These are phyloP conservation scores for Oophaga sylvatica DNA, from an alignment of 2,797 vertebrate genomes.

Conservation along the genomic window DNA sequence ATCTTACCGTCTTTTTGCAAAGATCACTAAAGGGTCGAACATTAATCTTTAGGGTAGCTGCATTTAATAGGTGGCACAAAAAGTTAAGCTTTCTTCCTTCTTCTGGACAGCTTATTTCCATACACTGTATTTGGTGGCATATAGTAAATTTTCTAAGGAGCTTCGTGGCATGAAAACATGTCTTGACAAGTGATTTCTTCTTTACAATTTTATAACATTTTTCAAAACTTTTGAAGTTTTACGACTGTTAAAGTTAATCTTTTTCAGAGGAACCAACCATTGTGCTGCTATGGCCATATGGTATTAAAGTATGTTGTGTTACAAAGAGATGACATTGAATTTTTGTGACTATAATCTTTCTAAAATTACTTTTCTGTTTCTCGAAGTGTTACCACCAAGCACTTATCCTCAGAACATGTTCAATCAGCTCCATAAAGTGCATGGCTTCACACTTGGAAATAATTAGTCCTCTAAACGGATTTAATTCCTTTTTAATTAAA, in stretches of 20 bases:
- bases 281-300: background rate
- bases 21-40: no score
- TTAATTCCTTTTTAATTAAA: conserved; percentile 43
- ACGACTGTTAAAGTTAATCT: background rate
- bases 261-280: background rate
- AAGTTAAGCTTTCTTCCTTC: no score
- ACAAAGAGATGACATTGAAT: background rate
- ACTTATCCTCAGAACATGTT: conserved; percentile 20
- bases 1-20: no score
- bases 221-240: background rate
- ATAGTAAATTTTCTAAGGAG: no score
- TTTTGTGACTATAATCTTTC: conserved; percentile 1
- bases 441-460: background rate
- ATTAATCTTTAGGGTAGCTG: no score
- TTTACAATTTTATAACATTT: background rate
- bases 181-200: background rate
- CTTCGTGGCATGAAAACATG: background rate
- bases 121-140: no score
- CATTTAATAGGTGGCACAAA: no score
- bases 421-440: conserved; percentile 12
- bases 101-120: no score
- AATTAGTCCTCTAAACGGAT: conserved; percentile 25
- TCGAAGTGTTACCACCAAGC: background rate
- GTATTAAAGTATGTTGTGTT: conserved; percentile 16
- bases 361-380: conserved; percentile 1